These are phyloP conservation scores for Gryllus longicercus DNA, from an alignment of 2,888 invertebrate species.

Conservation along the genomic window DNA sequence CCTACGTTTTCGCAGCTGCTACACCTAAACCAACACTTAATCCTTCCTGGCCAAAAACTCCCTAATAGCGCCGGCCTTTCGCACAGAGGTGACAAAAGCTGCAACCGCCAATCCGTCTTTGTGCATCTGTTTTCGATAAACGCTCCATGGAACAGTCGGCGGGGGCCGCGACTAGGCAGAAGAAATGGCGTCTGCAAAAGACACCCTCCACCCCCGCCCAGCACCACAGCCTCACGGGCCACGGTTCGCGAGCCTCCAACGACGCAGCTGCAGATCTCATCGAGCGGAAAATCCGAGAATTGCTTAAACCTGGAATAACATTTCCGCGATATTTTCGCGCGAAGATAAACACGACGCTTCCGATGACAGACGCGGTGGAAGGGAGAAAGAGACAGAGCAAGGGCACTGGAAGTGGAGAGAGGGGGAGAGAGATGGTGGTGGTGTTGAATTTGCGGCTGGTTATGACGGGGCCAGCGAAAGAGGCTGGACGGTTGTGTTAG, in stretches of 20 bases:
- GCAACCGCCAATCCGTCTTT: no score
- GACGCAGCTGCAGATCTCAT: neutral
- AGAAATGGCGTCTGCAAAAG: neutral
- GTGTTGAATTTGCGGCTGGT: no score
- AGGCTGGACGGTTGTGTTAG: no score
- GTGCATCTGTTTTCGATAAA: neutral
- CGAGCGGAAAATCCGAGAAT: neutral
- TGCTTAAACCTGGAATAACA: constrained; percentile 10
- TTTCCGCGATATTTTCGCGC: neutral
- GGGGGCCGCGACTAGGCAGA: neutral
- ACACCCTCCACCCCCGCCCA: neutral
- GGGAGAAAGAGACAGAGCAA: no score
- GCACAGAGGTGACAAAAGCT: no score
- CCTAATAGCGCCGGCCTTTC: no score
- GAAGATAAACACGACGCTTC: neutral
- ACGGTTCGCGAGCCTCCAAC: neutral
- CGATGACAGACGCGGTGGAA: neutral
- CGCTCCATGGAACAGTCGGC: neutral
- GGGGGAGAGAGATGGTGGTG: no score
- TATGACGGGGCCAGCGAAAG: no score
- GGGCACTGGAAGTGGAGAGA: no score
- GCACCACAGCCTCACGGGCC: neutral
- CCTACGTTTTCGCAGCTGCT: no score
- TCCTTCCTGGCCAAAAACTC: no score
- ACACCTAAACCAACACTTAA: no score